Conservation (phyloP, 2,888 invertebrate genomes). For the Hypena proboscidalis region DNA sequence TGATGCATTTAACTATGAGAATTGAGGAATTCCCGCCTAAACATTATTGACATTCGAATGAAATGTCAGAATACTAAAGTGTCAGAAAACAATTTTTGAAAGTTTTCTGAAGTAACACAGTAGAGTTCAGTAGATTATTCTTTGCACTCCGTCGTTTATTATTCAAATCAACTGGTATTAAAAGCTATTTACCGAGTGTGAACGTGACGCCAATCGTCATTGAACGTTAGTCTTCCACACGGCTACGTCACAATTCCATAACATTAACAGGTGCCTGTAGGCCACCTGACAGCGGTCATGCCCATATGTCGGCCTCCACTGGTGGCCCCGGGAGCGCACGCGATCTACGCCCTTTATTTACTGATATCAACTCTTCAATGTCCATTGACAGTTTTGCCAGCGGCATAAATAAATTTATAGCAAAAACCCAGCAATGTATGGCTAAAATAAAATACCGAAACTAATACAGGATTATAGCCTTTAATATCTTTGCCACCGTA, state of each 20-base stretch:
- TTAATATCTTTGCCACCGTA: slow-evolving; percentile 20
- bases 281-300: slow-evolving; percentile 79
- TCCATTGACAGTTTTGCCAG: slow-evolving; percentile 17
- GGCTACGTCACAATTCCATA: slow-evolving; percentile 44
- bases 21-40: too few relatives aligned
- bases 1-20: too few relatives aligned
- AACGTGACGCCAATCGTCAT: slow-evolving; percentile 23
- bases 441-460: slow-evolving; percentile 14
- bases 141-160: too few relatives aligned
- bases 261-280: slow-evolving; percentile 72
- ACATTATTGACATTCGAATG: too few relatives aligned
- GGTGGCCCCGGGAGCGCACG: slow-evolving; percentile 55
- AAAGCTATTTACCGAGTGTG: slow-evolving; percentile 3
- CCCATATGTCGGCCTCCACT: slow-evolving; percentile 70
- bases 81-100: too few relatives aligned
- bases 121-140: too few relatives aligned
- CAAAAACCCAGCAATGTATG: slow-evolving; percentile 22
- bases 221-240: slow-evolving; percentile 20
- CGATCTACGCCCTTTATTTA: slow-evolving; percentile 52
- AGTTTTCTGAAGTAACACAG: too few relatives aligned
- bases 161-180: too few relatives aligned
- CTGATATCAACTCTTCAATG: slow-evolving; percentile 2
- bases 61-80: too few relatives aligned
- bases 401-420: not conserved
- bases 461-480: slow-evolving; percentile 18